Base-by-base conservation (phyloP, 2,113 vertebrate genomes). In the Grammomys dolichurus region DNA sequence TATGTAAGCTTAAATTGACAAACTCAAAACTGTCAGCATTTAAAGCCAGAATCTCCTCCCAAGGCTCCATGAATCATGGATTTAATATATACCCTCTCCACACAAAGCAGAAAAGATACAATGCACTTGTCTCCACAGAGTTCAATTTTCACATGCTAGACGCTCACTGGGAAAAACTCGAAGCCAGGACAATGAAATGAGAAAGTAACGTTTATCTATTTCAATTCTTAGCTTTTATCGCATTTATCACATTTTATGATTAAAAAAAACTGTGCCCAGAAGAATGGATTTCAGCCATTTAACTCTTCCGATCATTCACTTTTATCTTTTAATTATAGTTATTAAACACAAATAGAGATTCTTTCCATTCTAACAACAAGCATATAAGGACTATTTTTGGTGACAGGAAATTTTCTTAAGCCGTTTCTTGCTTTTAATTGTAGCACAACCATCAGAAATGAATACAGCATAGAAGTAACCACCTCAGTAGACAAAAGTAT, bases 311-410 rank as follows among this genome's bases (percentile, higher is more conserved):
- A 70, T 43, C 16, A 56, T 81, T 81, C 17, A 3, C 46, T 76
- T 91, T 94, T 77, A 69, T 81, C 13, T 46, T 60, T 72, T 81
- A 88, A 88, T 95, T 89, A 67, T 6, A 97, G 40, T 8, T 94
- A 70, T 67, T 95, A 91, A 26, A 56, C 63, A 91, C 24, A 87
- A 88, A 84, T 0, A 51, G 24, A 78, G 60, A 70, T 7, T 24
- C 2, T 85, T 86, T 69, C 5, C 9, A 70, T 9, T 11, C 28
- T 20, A 90, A 26, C 5, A 93, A 90, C 1, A 95, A 22, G n/a
- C 9, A 89, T 70, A 54, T 60, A 54, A 77, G 12, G 4, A 89
- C 11, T 82, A 51, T 48, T 92, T 92, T 54, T 92, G 16, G 92
- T 8, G 65, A 77, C 5, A 89, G 7, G 54, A 54, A 4, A 40